Evolutionary conservation across 1,140 invertebrate species (phyloP).

Genomic region (Ceratina australensis): DNA sequence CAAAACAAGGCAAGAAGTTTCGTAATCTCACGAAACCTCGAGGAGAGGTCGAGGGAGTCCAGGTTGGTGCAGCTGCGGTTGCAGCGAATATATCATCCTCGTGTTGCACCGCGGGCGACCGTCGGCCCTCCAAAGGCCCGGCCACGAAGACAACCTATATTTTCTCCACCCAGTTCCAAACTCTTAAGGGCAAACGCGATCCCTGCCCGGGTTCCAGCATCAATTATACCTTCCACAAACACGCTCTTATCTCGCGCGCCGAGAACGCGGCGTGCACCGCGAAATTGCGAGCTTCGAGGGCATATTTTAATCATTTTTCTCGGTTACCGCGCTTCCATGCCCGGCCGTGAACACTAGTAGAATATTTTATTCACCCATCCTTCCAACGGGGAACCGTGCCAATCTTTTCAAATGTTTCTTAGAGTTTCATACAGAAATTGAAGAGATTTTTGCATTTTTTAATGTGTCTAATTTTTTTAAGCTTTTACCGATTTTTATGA

Average conservation of each 20-base stretch:
- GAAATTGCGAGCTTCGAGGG: conserved; percentile 15
- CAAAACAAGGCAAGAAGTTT: conserved; percentile 33
- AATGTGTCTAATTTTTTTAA: too few species aligned
- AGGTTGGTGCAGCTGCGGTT: conserved; percentile 73
- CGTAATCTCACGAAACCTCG: conserved; percentile 57
- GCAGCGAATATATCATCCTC: conserved; percentile 78
- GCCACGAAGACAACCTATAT: conserved; percentile 78
- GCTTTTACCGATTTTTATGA: too few species aligned
- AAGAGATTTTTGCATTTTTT: too few species aligned
- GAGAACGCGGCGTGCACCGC: background rate
- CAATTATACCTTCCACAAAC: conserved; percentile 77
- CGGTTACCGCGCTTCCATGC: background rate
- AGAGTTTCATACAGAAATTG: too few species aligned
- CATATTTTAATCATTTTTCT: conserved; percentile 7
- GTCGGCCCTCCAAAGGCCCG: conserved; percentile 67
- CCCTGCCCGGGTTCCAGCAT: conserved; percentile 65
- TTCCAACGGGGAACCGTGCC: too few species aligned
- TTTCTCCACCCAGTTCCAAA: conserved; percentile 78
- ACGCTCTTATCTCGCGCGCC: conserved; percentile 70
- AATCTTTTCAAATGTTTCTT: too few species aligned
- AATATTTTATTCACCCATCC: too few species aligned
- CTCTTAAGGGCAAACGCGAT: conserved; percentile 73
- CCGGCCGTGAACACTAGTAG: too few species aligned
- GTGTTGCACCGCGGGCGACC: conserved; percentile 78
- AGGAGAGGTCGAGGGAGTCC: conserved; percentile 35